Evolutionary conservation across 2,888 invertebrate species (phyloP), one percentile per base, ranked within the genome.

Genomic region (Polymixis flavicincta): DNA sequence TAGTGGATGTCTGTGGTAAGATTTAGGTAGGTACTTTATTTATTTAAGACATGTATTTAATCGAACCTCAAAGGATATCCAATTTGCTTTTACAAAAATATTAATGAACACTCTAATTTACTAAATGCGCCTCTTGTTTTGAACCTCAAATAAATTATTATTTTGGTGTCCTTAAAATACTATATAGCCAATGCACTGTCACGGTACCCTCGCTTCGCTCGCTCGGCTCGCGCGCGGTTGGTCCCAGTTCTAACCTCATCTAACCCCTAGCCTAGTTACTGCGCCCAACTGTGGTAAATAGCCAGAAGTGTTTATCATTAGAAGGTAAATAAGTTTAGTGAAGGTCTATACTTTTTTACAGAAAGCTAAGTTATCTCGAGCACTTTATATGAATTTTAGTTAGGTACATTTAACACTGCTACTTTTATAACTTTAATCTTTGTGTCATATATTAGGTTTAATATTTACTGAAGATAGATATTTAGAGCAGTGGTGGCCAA

Each of bases 371-470:
- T 37, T 37, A n/a, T 11, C 1, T 66, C 25, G 25, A 25, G 22
- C 6, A 8, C 14, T n/a, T n/a, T 5, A n/a, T 9, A 61, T 19
- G 3, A 13, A 13, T 19, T 45, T 19, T 28, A 7, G 13, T 25
- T 7, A 48, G 22, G 7, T 48, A 2, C 0, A 13, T 64, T 25
- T 25, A 19, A 7, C 0, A 37, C n/a, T 61, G n/a, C 0, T 61
- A 5, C 85, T 88, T 85, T 85, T 86, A 85, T 79, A 80, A 83
- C 77, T 84, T 86, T 83, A 80, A 86, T 79, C 71, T 80, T 84
- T 83, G 86, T 84, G 76, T 82, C 78, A 81, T 76, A 74, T 84
- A 88, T 72, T 78, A 78, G 77, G 83, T 81, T 60, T 79, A 71
- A 83, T 82, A 80, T 83, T 69, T 78, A 80, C 84, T 82, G 80